phyloP scores from a whole-genome alignment of 37 sponge, comb jelly and placozoan species.

The Amphimedon queenslandica region DNA sequence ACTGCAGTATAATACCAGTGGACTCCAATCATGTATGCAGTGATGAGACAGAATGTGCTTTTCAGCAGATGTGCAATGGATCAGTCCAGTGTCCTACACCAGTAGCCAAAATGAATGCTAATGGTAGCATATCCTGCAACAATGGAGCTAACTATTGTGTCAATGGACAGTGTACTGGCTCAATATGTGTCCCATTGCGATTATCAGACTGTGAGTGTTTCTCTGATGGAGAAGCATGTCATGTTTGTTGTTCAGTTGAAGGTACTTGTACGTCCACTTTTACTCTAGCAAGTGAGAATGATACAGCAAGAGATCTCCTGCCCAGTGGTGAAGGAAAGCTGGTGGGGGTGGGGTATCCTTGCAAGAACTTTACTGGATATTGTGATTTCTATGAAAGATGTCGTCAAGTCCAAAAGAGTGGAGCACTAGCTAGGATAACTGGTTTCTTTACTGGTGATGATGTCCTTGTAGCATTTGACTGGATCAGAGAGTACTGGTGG shows the following conservation, averaged over 20 bases:
- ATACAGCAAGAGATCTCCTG: neutral
- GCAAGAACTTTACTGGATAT: conserved; percentile 53
- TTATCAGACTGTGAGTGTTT: conserved; percentile 45
- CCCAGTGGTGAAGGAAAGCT: conserved; percentile 10
- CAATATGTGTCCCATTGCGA: conserved; percentile 41
- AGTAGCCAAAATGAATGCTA: neutral
- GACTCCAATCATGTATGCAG: neutral
- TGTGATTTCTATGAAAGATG: conserved; percentile 69
- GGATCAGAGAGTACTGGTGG: conserved; percentile 67
- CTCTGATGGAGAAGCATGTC: conserved; percentile 22
- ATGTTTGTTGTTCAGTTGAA: conserved; percentile 43
- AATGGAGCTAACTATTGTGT: conserved; percentile 28
- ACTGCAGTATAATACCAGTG: neutral
- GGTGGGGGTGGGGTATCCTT: conserved; percentile 37
- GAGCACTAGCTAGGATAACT: conserved; percentile 11
- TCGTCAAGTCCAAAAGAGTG: conserved; percentile 20
- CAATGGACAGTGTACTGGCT: conserved; percentile 50
- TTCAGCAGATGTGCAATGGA: conserved; percentile 54
- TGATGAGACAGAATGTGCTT: neutral
- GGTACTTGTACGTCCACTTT: conserved; percentile 34
- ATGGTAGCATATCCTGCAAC: conserved; percentile 18
- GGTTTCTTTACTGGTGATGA: neutral
- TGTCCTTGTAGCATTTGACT: conserved; percentile 19
- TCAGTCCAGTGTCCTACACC: conserved; percentile 48
- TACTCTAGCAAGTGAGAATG: conserved; percentile 1